Conservation (phyloP, 1,140 invertebrate species). For the Leptonema lineaticorne region DNA sequence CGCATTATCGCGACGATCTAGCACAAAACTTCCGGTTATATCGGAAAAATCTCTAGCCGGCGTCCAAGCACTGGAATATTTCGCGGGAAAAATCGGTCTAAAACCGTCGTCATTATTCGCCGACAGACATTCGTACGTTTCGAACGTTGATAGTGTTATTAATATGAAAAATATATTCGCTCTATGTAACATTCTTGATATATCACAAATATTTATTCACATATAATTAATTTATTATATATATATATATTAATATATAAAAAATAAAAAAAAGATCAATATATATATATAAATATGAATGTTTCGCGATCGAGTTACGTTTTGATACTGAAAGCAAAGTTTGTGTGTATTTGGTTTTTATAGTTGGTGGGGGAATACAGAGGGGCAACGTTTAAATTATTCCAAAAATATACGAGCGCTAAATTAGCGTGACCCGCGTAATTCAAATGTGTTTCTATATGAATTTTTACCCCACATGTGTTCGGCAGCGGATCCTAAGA, state of each 20-base stretch:
- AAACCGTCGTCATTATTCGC: background rate
- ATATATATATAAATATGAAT: too few species aligned
- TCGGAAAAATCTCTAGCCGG: too few species aligned
- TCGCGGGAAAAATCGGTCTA: background rate
- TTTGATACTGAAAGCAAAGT: slow-evolving; percentile 32
- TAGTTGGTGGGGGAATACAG: too few species aligned
- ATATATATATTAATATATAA: too few species aligned
- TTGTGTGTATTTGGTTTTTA: slow-evolving; percentile 21
- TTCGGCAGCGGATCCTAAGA: slow-evolving; percentile 22
- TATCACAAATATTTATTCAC: background rate
- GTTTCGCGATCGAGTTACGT: slow-evolving; percentile 12
- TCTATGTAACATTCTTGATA: background rate
- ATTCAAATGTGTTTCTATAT: background rate
- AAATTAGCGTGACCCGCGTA: slow-evolving; percentile 28
- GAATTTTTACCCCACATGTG: slow-evolving; percentile 20
- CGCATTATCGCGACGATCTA: too few species aligned
- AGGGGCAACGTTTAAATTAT: background rate
- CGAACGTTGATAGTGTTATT: background rate
- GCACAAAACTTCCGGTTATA: too few species aligned
- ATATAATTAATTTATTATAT: too few species aligned
- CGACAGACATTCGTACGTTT: background rate
- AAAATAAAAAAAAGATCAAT: too few species aligned
- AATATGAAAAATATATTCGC: background rate
- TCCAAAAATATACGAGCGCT: background rate
- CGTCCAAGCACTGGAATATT: too few species aligned